A percentile compares a stretch with the other conserved stretches of the same genome.
phyloP scores from a whole-genome alignment of 2,113 vertebrate genomes.

The Scomber colias region DNA sequence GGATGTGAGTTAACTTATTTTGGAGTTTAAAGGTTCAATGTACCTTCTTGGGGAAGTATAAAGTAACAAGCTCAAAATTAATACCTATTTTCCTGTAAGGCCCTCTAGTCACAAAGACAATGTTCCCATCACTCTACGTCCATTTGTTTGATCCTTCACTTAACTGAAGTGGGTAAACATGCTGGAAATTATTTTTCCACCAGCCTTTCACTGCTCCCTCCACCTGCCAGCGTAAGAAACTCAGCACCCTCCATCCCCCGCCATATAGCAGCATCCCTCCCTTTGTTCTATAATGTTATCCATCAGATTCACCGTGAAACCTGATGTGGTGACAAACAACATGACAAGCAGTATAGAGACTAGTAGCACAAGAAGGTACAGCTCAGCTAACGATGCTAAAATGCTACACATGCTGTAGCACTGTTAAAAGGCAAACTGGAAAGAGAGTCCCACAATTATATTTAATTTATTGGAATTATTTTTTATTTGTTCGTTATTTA shows the following conservation, averaged over 20 bases:
- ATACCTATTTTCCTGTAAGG: constrained; percentile 4
- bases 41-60: background rate
- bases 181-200: constrained; percentile 59
- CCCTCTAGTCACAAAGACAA: background rate
- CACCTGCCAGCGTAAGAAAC: constrained; percentile 45
- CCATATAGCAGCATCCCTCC: constrained; percentile 10
- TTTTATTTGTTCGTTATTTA: too few species aligned
- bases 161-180: constrained; percentile 50
- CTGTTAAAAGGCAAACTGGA: background rate
- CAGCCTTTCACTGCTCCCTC: constrained; percentile 20
- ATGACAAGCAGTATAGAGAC: background rate
- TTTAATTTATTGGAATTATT: background rate
- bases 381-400: background rate
- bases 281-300: constrained; percentile 46
- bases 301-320: constrained; percentile 25
- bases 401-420: background rate
- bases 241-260: background rate
- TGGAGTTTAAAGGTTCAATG: too few species aligned
- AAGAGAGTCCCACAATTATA: background rate
- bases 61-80: background rate
- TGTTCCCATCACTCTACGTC: constrained; percentile 5
- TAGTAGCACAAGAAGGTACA: background rate
- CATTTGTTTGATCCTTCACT: constrained; percentile 51
- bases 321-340: background rate
- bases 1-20: background rate